A percentile compares a stretch with the other conserved stretches of the same genome.
phyloP scores from a whole-genome alignment of 2,797 vertebrate genomes.

The Pseudochaenichthys georgianus region DNA sequence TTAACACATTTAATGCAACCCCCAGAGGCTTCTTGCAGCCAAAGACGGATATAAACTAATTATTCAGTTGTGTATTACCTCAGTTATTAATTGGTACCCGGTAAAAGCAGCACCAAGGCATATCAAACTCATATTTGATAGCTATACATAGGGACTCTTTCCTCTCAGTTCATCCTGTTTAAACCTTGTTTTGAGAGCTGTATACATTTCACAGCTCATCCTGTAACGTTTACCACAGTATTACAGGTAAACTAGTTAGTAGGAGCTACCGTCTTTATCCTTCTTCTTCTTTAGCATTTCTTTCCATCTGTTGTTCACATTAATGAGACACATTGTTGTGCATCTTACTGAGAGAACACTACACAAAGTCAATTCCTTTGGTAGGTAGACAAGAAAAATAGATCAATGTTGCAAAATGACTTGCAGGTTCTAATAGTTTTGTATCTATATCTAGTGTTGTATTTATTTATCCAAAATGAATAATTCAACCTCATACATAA shows the following conservation, averaged over 20 bases:
- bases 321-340: not conserved
- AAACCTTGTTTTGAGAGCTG: not conserved
- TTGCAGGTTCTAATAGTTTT: not conserved
- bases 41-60: not conserved
- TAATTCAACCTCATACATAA: not conserved
- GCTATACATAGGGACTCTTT: not conserved
- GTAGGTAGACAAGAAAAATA: not conserved
- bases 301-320: not conserved
- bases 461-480: not conserved
- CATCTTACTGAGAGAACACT: not conserved
- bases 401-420: not conserved
- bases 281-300: not conserved
- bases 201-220: not conserved
- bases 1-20: slow-evolving; percentile 4
- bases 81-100: not conserved
- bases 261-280: not conserved
- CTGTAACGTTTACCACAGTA: not conserved
- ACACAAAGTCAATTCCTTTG: not conserved
- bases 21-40: not conserved
- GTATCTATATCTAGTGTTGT: not conserved
- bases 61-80: not conserved
- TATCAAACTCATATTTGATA: not conserved
- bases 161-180: not conserved
- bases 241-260: not conserved
- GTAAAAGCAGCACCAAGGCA: not conserved